phyloP scores from a whole-genome alignment of 2,888 invertebrate genomes.

The Lordiphosa andalusiaca region DNA sequence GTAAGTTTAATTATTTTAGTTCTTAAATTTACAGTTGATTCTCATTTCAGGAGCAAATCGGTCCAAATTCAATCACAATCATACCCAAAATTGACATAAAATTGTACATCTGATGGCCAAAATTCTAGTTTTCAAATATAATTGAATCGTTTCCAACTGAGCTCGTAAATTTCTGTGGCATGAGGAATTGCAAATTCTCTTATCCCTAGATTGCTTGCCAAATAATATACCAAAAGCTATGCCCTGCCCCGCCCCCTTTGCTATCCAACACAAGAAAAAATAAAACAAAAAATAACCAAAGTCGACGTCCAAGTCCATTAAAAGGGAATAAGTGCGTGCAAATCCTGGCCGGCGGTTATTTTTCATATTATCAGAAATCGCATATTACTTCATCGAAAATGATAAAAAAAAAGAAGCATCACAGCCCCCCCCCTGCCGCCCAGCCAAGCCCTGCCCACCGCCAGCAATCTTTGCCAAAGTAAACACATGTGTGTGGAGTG shows the following conservation, averaged over 20 bases:
- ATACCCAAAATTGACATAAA: no score
- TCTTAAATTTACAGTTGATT: no score
- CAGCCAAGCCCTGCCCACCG: constrained; percentile 4
- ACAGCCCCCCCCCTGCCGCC: constrained; percentile 24
- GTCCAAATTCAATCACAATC: no score
- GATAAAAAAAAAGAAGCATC: constrained; percentile 31
- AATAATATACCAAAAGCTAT: constrained; percentile 14
- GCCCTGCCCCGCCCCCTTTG: no score
- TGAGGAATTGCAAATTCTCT: no score
- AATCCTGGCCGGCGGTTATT: constrained; percentile 68
- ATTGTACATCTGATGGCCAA: no score
- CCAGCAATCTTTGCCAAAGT: constrained; percentile 37
- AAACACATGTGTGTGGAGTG: constrained; percentile 47
- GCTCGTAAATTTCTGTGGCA: no score
- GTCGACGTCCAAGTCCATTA: constrained; percentile 56
- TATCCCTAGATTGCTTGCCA: constrained; percentile 14
- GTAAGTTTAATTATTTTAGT: no score
- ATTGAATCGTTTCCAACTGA: no score
- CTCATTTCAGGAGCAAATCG: no score
- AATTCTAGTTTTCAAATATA: no score
- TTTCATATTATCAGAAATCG: constrained; percentile 68
- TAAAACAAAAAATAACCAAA: constrained; percentile 27
- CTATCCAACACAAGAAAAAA: constrained; percentile 7
- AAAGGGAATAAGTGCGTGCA: constrained; percentile 74
- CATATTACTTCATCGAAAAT: constrained; percentile 66